Evolutionary conservation across 1,140 invertebrate species (phyloP).

Genomic region (Drosophila guanche): DNA sequence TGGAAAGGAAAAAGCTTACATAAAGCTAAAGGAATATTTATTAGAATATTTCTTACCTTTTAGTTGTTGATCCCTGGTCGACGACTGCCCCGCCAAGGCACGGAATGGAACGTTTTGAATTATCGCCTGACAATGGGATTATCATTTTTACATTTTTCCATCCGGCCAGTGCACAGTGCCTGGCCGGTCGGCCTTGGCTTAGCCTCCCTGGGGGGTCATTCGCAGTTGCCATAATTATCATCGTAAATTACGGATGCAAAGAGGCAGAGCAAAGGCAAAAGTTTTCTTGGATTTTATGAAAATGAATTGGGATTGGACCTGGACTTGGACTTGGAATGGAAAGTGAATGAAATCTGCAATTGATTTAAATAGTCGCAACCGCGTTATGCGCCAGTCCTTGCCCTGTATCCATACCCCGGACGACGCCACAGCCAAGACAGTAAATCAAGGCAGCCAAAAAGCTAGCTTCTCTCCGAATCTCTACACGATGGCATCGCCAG

Average conservation of each 20-base stretch:
- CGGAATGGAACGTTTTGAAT: constrained; percentile 59
- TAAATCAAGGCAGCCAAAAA: constrained; percentile 69
- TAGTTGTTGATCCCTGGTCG: constrained; percentile 35
- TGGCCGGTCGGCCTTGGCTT: constrained; percentile 28
- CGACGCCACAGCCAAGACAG: constrained; percentile 9
- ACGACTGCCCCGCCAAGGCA: not conserved
- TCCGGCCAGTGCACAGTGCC: constrained; percentile 21
- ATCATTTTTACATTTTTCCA: constrained; percentile 79
- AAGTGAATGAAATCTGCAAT: constrained; percentile 59
- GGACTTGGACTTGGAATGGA: constrained; percentile 21
- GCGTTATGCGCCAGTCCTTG: no score
- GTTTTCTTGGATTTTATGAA: constrained; percentile 70
- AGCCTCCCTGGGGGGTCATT: constrained; percentile 80
- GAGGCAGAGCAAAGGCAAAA: constrained; percentile 29
- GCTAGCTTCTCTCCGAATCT: constrained; percentile 28
- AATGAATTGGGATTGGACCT: constrained; percentile 76
- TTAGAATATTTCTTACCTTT: constrained; percentile 32
- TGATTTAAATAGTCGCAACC: constrained; percentile 77
- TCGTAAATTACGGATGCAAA: constrained; percentile 73
- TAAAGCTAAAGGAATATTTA: constrained; percentile 14
- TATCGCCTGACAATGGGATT: constrained; percentile 83
- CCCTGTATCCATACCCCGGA: no score
- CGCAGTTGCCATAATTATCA: constrained; percentile 78
- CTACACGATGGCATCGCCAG: not conserved
- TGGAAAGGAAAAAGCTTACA: not conserved